These are phyloP conservation scores for Perca schrenkii DNA, from an alignment of 2,113 vertebrate species.

Conservation along the genomic window DNA sequence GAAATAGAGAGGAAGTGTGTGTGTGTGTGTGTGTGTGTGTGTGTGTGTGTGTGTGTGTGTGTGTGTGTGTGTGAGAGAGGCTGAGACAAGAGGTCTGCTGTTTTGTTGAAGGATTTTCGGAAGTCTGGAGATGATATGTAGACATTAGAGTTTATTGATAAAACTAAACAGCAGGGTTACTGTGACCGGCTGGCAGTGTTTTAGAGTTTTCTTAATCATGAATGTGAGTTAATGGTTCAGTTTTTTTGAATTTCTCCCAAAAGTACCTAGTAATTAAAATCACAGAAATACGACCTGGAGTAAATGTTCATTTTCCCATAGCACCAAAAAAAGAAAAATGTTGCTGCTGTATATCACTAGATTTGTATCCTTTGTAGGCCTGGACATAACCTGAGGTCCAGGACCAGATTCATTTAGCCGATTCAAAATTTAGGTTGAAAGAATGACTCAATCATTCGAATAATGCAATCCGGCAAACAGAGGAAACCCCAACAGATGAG, in stretches of 20 bases:
- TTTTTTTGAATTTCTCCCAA: neutral
- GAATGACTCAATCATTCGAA: neutral
- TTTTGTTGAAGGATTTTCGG: constrained; percentile 23
- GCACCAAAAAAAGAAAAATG: no score
- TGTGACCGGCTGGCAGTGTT: neutral
- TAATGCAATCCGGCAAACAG: neutral
- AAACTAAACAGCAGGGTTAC: constrained; percentile 2
- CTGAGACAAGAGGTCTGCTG: constrained; percentile 46
- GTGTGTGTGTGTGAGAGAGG: neutral
- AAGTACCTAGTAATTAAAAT: constrained; percentile 7
- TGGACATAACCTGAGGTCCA: no score
- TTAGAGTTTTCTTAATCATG: constrained; percentile 3
- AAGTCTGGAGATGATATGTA: constrained; percentile 38
- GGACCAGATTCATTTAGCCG: neutral
- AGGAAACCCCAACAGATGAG: neutral
- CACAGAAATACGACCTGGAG: neutral
- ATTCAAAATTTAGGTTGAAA: neutral
- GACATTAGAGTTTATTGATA: constrained; percentile 47
- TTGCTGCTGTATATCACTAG: no score
- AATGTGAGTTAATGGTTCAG: neutral
- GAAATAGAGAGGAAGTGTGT: constrained; percentile 22
- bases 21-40: neutral
- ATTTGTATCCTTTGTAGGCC: no score
- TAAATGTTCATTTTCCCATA: neutral
- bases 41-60: neutral